Conservation (phyloP, 2,888 invertebrate species). For the Dimorphilus gyrociliatus region DNA sequence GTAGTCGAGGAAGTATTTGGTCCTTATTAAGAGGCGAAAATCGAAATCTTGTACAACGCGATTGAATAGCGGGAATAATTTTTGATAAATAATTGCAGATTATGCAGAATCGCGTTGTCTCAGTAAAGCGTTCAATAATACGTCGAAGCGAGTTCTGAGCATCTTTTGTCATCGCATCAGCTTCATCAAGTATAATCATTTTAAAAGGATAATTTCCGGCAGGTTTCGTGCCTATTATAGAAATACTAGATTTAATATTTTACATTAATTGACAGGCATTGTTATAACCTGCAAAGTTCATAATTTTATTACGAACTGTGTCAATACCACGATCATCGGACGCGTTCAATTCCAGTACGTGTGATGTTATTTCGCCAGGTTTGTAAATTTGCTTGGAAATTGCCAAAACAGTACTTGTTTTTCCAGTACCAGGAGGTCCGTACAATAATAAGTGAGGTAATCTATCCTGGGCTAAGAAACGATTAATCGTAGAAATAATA, state of each 20-base stretch:
- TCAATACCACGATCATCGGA: slow-evolving; percentile 95
- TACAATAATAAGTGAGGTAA: slow-evolving; percentile 90
- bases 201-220: slow-evolving; percentile 67
- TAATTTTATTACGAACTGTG: slow-evolving; percentile 77
- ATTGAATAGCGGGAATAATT: slow-evolving; percentile 95
- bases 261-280: neutral
- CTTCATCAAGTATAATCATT: slow-evolving; percentile 89
- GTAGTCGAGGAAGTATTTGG: slow-evolving; percentile 74
- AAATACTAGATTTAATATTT: neutral
- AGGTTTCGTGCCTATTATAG: neutral
- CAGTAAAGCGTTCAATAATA: slow-evolving; percentile 96
- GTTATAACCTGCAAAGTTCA: slow-evolving; percentile 91
- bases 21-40: slow-evolving; percentile 72
- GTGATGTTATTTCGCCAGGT: slow-evolving; percentile 72
- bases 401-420: slow-evolving; percentile 91
- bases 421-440: slow-evolving; percentile 92
- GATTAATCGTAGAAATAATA: slow-evolving; percentile 86
- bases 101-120: slow-evolving; percentile 92
- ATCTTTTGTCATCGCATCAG: slow-evolving; percentile 98
- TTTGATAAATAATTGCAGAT: slow-evolving; percentile 97
- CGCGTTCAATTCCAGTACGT: slow-evolving; percentile 81
- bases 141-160: slow-evolving; percentile 72
- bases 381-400: slow-evolving; percentile 81
- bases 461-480: no score
- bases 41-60: slow-evolving; percentile 85